A percentile compares a stretch with the other conserved stretches of the same genome.
Evolutionary conservation across 2,113 vertebrate species (phyloP).

Genomic region (Lonchura striata): DNA sequence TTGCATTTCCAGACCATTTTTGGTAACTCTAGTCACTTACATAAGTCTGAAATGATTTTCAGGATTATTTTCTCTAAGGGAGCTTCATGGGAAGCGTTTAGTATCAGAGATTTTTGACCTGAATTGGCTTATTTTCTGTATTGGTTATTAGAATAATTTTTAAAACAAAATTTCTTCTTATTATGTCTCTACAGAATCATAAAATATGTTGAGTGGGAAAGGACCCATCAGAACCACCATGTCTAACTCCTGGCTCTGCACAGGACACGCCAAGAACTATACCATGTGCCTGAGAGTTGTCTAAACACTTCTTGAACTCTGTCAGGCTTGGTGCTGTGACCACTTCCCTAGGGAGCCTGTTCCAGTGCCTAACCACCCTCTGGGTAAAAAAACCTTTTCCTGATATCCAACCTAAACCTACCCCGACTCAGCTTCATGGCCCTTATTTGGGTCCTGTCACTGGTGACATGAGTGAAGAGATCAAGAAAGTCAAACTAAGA

Average conservation of each 20-base stretch:
- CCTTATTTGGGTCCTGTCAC: not conserved
- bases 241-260: not conserved
- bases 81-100: not conserved
- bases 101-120: conserved; percentile 20
- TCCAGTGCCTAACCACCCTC: not conserved
- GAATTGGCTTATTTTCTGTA: not conserved
- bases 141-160: conserved; percentile 10
- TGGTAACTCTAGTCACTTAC: not conserved
- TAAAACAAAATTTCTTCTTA: conserved; percentile 30
- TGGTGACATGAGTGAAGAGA: not conserved
- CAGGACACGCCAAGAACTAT: not conserved
- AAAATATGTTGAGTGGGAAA: not conserved
- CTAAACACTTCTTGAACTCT: not conserved
- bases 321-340: not conserved
- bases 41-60: not conserved
- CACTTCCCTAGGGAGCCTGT: not conserved
- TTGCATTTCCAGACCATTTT: conserved; percentile 3
- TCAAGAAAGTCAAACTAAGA: conserved; percentile 60
- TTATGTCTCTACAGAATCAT: conserved; percentile 29
- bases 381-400: not conserved
- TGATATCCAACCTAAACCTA: not conserved
- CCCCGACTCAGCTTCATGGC: not conserved
- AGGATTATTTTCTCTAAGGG: not conserved
- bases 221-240: not conserved
- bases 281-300: not conserved